A percentile compares a stretch with the other conserved stretches of the same genome.
Evolutionary conservation across 2,797 vertebrate species (phyloP).

Genomic region (Brachyalestes nurse): DNA sequence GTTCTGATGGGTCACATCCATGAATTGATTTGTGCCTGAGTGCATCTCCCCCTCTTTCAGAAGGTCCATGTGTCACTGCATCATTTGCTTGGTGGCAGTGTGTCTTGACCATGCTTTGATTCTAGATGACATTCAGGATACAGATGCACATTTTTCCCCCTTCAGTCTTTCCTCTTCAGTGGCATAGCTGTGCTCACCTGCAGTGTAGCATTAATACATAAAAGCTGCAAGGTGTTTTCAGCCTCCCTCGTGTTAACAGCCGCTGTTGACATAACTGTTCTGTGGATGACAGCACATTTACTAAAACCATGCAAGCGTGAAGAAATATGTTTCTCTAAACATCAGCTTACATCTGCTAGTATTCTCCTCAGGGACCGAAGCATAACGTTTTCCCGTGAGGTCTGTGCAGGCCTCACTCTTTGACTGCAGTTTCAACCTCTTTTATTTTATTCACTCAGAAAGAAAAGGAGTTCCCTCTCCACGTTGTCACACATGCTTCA

Average conservation of each 20-base stretch:
- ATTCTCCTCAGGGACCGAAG: not conserved
- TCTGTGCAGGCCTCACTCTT: not conserved
- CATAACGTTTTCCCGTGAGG: not conserved
- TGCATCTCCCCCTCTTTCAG: no score
- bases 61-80: not conserved
- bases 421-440: conserved; percentile 10
- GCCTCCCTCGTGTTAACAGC: not conserved
- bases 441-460: conserved; percentile 24
- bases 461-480: not conserved
- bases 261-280: not conserved
- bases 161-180: conserved; percentile 24
- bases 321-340: conserved; percentile 18
- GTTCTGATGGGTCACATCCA: no score
- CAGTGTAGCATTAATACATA: not conserved
- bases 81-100: not conserved
- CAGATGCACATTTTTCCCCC: conserved; percentile 3
- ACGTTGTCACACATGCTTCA: not conserved
- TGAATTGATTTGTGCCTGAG: no score
- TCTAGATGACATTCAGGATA: not conserved
- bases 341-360: conserved; percentile 23
- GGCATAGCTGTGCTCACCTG: conserved; percentile 13
- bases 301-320: not conserved
- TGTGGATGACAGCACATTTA: conserved; percentile 24
- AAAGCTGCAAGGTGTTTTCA: conserved; percentile 16
- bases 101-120: not conserved